Evolutionary conservation across 2,797 vertebrate species (phyloP), one percentile per base, ranked within the genome.

Genomic region (Tapera naevia): DNA sequence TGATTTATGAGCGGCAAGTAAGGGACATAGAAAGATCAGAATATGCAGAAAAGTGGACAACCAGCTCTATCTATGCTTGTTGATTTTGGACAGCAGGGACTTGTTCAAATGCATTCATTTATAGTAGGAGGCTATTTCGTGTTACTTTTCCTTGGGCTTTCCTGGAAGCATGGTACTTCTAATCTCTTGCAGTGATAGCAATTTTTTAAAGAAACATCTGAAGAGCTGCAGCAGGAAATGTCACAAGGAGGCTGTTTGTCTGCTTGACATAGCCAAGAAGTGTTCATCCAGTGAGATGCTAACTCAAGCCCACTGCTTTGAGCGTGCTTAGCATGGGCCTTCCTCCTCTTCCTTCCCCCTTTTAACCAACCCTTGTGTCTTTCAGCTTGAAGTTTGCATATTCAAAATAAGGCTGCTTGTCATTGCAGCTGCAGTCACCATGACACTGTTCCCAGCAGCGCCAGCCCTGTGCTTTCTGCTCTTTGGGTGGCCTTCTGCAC

Each of bases 341-440:
- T 86, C 70, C 80, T 95, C 75, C 75, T 92, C 95, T 82, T 96
- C 70, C 73, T 88, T 64, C 78, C 82, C 65, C 32, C 79, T 97
- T 92, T 86, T 56, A 88, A 27, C 45, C 56, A 64, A 23, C 39
- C 23, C 70, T 58, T 82, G 51, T 70, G 43, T 43, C 86, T 96
- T 88, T 60, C 82, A 80, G 76, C 48, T 85, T 67, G 78, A 93
- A 58, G 46, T 93, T 88, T 92, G 91, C 79, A 60, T 90, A 84
- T 90, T 94, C 96, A 97, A 94, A 92, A 73, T 48, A 74, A 80
- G 80, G 45, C 39, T 39, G 43, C 53, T 72, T 84, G 62, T 88
- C 73, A n/a, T 86, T 17, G 15, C 43, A 94, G 69, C 75, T 88
- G 62, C 74, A 54, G 80, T 43, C 86, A n/a, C 21, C 3, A 2